Percentiles rank a stretch among this genome's conserved stretches.
Evolutionary conservation across 2,797 vertebrate genomes (phyloP).

Genomic region (Pyrocephalus nanus): DNA sequence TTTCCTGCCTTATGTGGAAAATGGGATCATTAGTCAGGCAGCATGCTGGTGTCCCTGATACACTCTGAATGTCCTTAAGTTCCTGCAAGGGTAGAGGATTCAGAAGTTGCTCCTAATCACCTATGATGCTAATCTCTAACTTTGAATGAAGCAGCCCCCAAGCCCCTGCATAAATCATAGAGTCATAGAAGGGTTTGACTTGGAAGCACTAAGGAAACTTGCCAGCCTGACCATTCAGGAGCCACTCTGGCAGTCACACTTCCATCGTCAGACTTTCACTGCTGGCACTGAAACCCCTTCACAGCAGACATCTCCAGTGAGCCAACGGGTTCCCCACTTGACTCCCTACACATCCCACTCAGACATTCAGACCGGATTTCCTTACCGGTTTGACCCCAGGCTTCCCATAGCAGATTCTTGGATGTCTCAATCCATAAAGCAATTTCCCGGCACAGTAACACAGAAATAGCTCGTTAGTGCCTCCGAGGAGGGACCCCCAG

Average conservation of each 20-base stretch:
- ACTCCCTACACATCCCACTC: neutral
- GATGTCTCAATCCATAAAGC: neutral
- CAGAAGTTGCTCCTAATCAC: neutral
- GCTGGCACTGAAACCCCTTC: neutral
- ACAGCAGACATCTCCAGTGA: neutral
- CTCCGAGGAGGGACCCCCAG: neutral
- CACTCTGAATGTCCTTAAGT: neutral
- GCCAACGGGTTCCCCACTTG: rapidly evolving
- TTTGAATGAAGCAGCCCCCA: neutral
- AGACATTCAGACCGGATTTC: neutral
- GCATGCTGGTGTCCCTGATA: neutral
- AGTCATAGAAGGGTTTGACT: neutral
- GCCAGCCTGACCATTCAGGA: neutral
- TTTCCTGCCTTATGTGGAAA: neutral
- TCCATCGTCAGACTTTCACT: neutral
- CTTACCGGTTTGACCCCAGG: neutral
- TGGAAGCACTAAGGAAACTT: neutral
- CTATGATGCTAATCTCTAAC: neutral
- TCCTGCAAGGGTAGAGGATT: neutral
- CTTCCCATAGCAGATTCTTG: neutral
- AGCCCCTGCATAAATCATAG: neutral
- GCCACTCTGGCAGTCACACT: neutral
- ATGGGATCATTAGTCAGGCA: neutral
- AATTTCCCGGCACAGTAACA: neutral
- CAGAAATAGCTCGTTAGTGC: neutral